Evolutionary conservation across 2,113 vertebrate species (phyloP).

Genomic region (Pleuronectes platessa): DNA sequence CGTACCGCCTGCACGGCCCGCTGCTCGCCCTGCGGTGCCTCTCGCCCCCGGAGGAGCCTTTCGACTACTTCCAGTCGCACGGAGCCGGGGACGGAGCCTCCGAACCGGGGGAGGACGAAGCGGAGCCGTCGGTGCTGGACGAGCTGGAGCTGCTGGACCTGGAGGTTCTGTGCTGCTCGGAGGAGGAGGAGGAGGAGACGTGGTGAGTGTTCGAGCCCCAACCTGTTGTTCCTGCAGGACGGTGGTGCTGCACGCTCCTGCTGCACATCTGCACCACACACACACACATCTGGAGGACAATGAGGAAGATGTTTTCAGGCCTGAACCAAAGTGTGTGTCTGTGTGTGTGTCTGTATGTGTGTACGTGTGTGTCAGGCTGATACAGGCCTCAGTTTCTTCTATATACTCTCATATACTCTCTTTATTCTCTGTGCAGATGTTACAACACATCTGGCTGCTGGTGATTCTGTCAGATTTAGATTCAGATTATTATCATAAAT

Average conservation of each 20-base stretch:
- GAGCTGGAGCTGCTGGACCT: conserved; percentile 91
- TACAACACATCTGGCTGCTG: no score
- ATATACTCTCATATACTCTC: no score
- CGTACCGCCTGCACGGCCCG: conserved; percentile 76
- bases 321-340: no score
- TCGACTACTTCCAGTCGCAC: conserved; percentile 84
- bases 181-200: conserved; percentile 84
- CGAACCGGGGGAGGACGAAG: conserved; percentile 10
- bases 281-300: not conserved
- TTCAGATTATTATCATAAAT: no score
- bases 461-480: no score
- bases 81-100: conserved; percentile 34
- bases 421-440: no score
- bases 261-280: no score
- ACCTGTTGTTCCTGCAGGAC: not conserved
- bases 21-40: conserved; percentile 78
- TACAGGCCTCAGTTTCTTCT: no score
- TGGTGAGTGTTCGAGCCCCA: conserved; percentile 80
- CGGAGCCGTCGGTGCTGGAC: conserved; percentile 84
- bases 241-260: no score
- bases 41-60: conserved; percentile 75
- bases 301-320: no score
- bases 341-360: no score
- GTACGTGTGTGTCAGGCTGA: no score
- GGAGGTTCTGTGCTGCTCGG: conserved; percentile 76